Evolutionary conservation across 2,797 vertebrate species (phyloP).

Genomic region (Yasuhikotakia modesta): DNA sequence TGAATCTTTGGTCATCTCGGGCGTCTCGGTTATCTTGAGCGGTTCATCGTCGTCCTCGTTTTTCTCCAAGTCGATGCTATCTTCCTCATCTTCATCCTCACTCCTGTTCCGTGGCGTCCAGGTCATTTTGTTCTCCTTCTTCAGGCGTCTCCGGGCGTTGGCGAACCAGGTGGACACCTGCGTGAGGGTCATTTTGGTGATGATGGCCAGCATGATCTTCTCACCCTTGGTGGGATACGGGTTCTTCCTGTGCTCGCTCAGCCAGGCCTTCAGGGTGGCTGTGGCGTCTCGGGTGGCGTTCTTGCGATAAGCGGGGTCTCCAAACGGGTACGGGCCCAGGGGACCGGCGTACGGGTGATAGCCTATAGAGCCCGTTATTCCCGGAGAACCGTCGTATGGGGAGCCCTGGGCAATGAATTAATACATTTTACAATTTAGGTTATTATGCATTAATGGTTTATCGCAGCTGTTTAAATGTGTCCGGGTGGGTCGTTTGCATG

Average conservation of each 20-base stretch:
- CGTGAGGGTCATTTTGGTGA: slow-evolving; percentile 84
- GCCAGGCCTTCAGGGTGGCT: slow-evolving; percentile 87
- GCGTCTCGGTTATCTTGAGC: slow-evolving; percentile 72
- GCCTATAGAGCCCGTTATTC: slow-evolving; percentile 85
- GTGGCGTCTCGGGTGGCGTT: slow-evolving; percentile 93
- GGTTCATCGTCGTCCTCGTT: slow-evolving; percentile 84
- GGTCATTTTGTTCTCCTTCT: slow-evolving; percentile 88
- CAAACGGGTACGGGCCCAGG: slow-evolving; percentile 86
- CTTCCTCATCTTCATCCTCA: slow-evolving; percentile 93
- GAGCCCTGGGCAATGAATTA: slow-evolving; percentile 76
- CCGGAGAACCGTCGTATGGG: slow-evolving; percentile 84
- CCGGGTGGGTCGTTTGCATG: background rate
- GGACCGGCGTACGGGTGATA: slow-evolving; percentile 88
- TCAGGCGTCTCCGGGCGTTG: slow-evolving; percentile 81
- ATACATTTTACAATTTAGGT: slow-evolving; percentile 28
- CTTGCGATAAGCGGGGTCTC: slow-evolving; percentile 90
- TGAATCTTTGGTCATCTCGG: slow-evolving; percentile 70
- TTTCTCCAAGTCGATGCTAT: slow-evolving; percentile 88
- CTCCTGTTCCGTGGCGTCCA: slow-evolving; percentile 88
- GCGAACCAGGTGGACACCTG: slow-evolving; percentile 88
- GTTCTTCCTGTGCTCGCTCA: slow-evolving; percentile 83
- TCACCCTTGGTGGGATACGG: slow-evolving; percentile 84
- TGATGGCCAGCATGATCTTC: slow-evolving; percentile 85
- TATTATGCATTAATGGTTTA: slow-evolving; percentile 1
- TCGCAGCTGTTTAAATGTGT: background rate